Evolutionary conservation across 2,888 invertebrate genomes (phyloP).

Genomic region (Aleiodes testaceus): DNA sequence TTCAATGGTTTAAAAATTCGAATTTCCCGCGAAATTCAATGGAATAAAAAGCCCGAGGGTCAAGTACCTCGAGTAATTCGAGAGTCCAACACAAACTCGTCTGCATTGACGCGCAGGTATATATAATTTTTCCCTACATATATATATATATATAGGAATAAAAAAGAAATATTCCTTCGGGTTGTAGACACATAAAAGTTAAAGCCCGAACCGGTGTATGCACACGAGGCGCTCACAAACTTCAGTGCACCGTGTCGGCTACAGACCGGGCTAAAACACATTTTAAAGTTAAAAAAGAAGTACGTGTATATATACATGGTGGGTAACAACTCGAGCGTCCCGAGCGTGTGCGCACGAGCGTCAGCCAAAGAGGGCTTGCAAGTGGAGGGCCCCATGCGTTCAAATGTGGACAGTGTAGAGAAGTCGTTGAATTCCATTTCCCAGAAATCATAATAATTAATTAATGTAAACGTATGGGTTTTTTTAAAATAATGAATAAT

Average conservation of each 20-base stretch:
- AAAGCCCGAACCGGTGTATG: conserved; percentile 24
- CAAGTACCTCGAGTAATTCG: conserved; percentile 22
- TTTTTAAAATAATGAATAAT: background rate
- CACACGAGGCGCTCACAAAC: conserved; percentile 23
- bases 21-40: too few species aligned
- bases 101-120: conserved; percentile 6
- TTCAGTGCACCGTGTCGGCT: conserved; percentile 48
- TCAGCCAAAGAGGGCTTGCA: background rate
- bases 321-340: conserved; percentile 59
- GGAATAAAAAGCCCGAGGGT: too few species aligned
- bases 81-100: background rate
- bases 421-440: conserved; percentile 59
- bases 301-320: conserved; percentile 52
- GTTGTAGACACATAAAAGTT: conserved; percentile 18
- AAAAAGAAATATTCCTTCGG: too few species aligned
- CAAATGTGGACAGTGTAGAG: too few species aligned
- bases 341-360: conserved; percentile 34
- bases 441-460: conserved; percentile 63
- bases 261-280: too few species aligned
- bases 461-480: conserved; percentile 33
- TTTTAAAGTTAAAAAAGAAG: conserved; percentile 20
- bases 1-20: too few species aligned
- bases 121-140: too few species aligned
- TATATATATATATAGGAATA: background rate
- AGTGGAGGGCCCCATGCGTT: too few species aligned